These are phyloP conservation scores for Lophius piscatorius DNA, from an alignment of 2,113 vertebrate genomes.

Conservation along the genomic window DNA sequence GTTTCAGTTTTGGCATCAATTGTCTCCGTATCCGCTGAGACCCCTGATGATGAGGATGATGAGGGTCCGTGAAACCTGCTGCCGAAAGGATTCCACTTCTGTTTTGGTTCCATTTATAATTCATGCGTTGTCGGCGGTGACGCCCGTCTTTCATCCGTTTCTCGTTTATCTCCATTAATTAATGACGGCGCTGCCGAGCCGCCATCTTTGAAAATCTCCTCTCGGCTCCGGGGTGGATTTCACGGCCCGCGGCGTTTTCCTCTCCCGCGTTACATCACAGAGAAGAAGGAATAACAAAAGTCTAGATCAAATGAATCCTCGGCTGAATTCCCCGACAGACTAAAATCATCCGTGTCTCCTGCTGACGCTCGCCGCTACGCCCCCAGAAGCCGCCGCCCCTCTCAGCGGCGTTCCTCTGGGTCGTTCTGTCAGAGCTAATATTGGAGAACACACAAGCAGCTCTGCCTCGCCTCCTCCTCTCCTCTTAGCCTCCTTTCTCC, in stretches of 20 bases:
- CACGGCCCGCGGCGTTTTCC: conserved; percentile 72
- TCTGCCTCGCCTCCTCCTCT: conserved; percentile 41
- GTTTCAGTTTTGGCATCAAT: too few species aligned
- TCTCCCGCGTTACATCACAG: conserved; percentile 67
- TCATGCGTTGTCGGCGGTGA: neutral
- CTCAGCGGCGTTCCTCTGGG: conserved; percentile 73
- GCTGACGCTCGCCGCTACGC: conserved; percentile 46
- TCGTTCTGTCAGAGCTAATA: conserved; percentile 77
- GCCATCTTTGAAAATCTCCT: conserved; percentile 6
- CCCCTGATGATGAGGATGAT: too few species aligned
- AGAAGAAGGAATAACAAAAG: conserved; percentile 74
- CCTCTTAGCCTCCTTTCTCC: conserved; percentile 62
- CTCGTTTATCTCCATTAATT: conserved; percentile 34
- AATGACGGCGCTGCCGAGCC: conserved; percentile 29
- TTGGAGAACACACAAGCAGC: conserved; percentile 68
- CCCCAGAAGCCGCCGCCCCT: conserved; percentile 53
- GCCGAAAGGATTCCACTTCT: neutral
- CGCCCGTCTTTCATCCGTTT: neutral
- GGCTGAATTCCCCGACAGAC: conserved; percentile 79
- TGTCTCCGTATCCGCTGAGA: too few species aligned
- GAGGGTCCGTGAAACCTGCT: too few species aligned
- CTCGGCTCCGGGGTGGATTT: conserved; percentile 48
- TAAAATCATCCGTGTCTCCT: conserved; percentile 79
- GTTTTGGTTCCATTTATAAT: neutral
- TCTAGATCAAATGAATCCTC: conserved; percentile 80